Evolutionary conservation across 2,113 vertebrate genomes (phyloP), one percentile per base, ranked within the genome.

Genomic region (Pampusana beccarii): DNA sequence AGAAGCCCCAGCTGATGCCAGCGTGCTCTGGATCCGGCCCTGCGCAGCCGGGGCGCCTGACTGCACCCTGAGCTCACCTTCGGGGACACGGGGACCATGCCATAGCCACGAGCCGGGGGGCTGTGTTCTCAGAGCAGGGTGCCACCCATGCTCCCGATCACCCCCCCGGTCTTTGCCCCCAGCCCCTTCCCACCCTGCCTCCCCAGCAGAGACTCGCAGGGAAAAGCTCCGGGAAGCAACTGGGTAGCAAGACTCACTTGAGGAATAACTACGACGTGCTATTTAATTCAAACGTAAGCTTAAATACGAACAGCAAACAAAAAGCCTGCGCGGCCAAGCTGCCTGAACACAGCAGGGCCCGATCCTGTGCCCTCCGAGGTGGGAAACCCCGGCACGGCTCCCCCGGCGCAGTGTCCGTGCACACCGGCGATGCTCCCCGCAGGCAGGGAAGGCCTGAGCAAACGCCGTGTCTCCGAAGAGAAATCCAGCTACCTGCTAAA

Each of bases 401-500:
- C 65, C 48, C 33, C 42, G 40, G n/a, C 28, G 0, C 46, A 2
- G 64, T 10, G 40, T 53, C 80, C 13, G 0, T 3, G 73, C 56
- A 28, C 50, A 5, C 46, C 6, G 6, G 3, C 6, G 1, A 46
- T 65, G 72, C 88, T 65, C 92, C 16, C 75, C 48, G 90, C 78
- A 85, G n/a, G 33, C 81, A 85, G 69, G 38, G 34, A 54, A 91
- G 95, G 80, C 93, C 95, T 56, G 40, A 84, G 17, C 23, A 74
- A 77, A 65, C 0, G 0, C 73, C 36, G 58, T 1, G 3, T 9
- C 70, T 80, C 38, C 36, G 1, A 53, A 67, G 86, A 48, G 62
- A 50, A 58, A 74, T 2, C 65, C 96, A 50, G 88, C 93, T 92
- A 97, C 97, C 97, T 97, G 95, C 40, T 19, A 78, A 95, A 95